Conservation (phyloP, 2,888 invertebrate genomes). For the Hoplodrina blanda region DNA sequence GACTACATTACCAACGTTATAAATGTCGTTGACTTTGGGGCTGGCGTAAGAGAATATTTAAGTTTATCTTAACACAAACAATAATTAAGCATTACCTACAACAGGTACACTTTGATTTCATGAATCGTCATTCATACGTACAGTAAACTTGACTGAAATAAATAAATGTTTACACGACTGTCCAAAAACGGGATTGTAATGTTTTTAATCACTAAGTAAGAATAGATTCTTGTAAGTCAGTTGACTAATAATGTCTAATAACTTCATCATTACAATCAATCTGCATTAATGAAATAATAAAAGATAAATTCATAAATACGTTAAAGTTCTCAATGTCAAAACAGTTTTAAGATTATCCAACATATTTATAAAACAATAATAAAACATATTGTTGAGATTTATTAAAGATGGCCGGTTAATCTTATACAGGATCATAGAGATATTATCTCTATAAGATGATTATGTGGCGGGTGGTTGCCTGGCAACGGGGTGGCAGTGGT, state of each 20-base stretch:
- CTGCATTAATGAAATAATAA: too few relatives aligned
- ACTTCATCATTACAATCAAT: not conserved
- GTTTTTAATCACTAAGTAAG: not conserved
- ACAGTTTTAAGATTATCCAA: too few relatives aligned
- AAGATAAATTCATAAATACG: too few relatives aligned
- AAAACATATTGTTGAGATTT: slow-evolving; percentile 66
- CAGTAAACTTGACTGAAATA: too few relatives aligned
- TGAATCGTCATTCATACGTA: too few relatives aligned
- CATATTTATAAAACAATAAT: not conserved
- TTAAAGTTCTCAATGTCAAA: too few relatives aligned
- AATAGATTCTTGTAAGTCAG: not conserved
- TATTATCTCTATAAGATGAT: slow-evolving; percentile 75
- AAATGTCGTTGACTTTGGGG: slow-evolving; percentile 50
- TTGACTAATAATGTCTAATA: not conserved
- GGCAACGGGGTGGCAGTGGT: slow-evolving; percentile 88
- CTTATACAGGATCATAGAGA: slow-evolving; percentile 65
- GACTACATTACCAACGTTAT: slow-evolving; percentile 74
- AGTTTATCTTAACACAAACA: slow-evolving; percentile 7
- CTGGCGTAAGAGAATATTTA: slow-evolving; percentile 29
- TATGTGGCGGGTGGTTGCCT: slow-evolving; percentile 86
- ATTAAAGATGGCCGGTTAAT: slow-evolving; percentile 83
- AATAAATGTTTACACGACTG: too few relatives aligned
- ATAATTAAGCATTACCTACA: too few relatives aligned
- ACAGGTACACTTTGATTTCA: too few relatives aligned
- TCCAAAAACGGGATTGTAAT: too few relatives aligned